Evolutionary conservation across 30 jellyfish, hydroid and myxozoan genomes (phyloP), one percentile per base, ranked within the genome.

Genomic region (Aurelia coerulea): DNA sequence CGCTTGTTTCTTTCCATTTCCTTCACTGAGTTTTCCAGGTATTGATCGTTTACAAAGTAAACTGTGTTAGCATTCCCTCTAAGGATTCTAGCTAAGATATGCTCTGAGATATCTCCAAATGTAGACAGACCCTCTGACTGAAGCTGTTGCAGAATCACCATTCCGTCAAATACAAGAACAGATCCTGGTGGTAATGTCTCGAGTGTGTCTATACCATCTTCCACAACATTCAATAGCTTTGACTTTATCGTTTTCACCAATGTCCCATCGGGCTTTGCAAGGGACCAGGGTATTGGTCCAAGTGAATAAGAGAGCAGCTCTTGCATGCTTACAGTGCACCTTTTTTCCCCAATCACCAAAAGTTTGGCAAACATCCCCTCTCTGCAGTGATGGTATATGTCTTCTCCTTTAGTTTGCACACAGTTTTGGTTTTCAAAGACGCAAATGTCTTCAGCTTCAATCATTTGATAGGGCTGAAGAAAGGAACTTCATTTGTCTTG

Each of bases 231-330:
- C 69, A 50, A 37, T 1, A 72, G 33, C 76, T 72, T 34, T 31
- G 69, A 72, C 82, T 72, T 72, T 2, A 9, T 37, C 39, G 82
- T 72, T 72, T 72, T 72, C 33, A 5, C 82, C 69, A 72, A 72
- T 2, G 70, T 37, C 35, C 82, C 82, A 37, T 72, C 64, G 3
- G 82, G 66, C 69, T 14, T 17, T 14, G 76, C 76, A 65, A 70
- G 81, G 16, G 81, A 41, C 81, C 81, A 70, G 64, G 64, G 81
- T n/a, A 70, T 70, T 1, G 81, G 64, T 4, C 81, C 81, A 34
- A 70, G 64, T 70, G 81, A 70, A 14, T 70, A 70, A 1, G 64
- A 32, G 18, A 70, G 34, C 2, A 70, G 81, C 19, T 70, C 81
- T 41, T 41, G 18, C 81, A 70, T 70, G 64, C 62, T 70, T 2